phyloP scores from a whole-genome alignment of 2,888 invertebrate genomes.

The Drosophila nigritarsus region DNA sequence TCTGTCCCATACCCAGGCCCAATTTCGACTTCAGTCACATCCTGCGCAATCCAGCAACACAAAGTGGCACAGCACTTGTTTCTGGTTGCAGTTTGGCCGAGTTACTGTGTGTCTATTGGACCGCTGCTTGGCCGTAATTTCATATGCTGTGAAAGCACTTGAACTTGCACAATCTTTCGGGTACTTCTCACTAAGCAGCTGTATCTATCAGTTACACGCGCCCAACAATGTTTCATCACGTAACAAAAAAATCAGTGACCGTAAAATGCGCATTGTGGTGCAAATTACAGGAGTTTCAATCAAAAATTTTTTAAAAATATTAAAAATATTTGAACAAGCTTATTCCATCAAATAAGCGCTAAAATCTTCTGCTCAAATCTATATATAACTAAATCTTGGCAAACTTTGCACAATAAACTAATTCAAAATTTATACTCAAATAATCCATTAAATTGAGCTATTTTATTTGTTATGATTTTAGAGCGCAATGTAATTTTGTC shows the following conservation, averaged over 20 bases:
- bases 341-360: background rate
- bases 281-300: background rate
- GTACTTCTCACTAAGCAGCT: conserved; percentile 60
- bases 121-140: conserved; percentile 54
- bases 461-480: too few species aligned
- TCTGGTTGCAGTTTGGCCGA: background rate
- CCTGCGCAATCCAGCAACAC: background rate
- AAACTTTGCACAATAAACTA: background rate
- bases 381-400: background rate
- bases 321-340: background rate
- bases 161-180: conserved; percentile 64
- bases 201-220: conserved; percentile 69
- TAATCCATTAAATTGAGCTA: background rate
- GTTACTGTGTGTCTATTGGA: conserved; percentile 2
- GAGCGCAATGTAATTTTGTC: too few species aligned
- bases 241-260: conserved; percentile 54
- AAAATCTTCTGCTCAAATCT: background rate
- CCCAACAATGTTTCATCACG: conserved; percentile 67
- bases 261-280: conserved; percentile 38
- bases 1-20: background rate
- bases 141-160: conserved; percentile 67
- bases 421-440: background rate
- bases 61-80: conserved; percentile 11
- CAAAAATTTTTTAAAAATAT: background rate
- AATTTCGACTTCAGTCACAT: conserved; percentile 2